Base-by-base conservation (phyloP, 53 echinoderm and acorn worm species). In the Paelopatides confundens region DNA sequence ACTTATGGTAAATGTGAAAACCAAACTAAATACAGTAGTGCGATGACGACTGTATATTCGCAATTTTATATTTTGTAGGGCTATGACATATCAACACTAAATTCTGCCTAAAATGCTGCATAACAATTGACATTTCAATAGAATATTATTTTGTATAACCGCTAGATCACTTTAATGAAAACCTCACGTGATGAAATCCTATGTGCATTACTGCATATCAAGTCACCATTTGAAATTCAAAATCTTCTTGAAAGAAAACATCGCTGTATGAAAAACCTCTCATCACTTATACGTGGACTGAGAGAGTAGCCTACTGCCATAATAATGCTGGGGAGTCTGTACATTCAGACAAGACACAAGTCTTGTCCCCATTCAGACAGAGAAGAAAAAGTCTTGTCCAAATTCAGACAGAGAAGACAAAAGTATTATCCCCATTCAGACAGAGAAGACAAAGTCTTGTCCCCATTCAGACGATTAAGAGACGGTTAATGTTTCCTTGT, bases 221-320 rank as follows among this genome's bases (percentile, higher is more conserved):
- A 70, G 38, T 37, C 70, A 70, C 31, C 70, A 70, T 70, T 36
- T 70, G 39, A 70, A 70, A 70, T 70, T 70, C 70, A 70, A 36
- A 70, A 39, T 35, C 39, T 6, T 31, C 35, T 35, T 17, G 69
- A 69, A 69, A 69, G 69, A 17, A 34, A 69, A 36, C 68, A 70
- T 70, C 38, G 70, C 23, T 30, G 58, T 8, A 43, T 43, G 43
- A 43, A 43, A 43, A 43, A 43, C 43, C 43, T 43, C 43, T 43
- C 43, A 12, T 43, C 8, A 10, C 43, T 43, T 43, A 43, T 43
- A 12, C 43, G 43, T 43, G 43, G 43, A 43, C 43, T 43, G 8
- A 12, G 43, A 5, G 58, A 21, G 58, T 17, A 58, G 58, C 15
- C 18, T 18, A 58, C 58, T 21, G 43, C 18, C 58, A 58, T 58